Percentiles rank a stretch among this genome's conserved stretches.
phyloP scores from a whole-genome alignment of 2,888 invertebrate genomes.

The Dynastes grantii region DNA sequence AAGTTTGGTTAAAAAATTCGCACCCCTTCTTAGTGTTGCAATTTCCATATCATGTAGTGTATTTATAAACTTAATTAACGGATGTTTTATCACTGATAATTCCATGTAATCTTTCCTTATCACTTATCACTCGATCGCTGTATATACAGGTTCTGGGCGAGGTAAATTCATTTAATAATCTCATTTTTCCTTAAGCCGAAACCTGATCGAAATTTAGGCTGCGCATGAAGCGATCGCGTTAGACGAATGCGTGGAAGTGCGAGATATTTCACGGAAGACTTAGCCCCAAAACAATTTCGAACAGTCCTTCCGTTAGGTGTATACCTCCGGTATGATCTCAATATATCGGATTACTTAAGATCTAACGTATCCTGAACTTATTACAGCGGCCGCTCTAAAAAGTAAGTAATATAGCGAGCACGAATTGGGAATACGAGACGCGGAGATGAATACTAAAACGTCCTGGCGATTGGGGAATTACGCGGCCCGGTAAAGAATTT shows the following conservation, averaged over 20 bases:
- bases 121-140: too few relatives aligned
- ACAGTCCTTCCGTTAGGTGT: not conserved
- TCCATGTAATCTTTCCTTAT: too few relatives aligned
- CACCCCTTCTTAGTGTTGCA: too few relatives aligned
- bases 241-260: too few relatives aligned
- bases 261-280: not conserved
- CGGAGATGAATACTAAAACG: not conserved
- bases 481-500: not conserved
- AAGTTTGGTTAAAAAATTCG: too few relatives aligned
- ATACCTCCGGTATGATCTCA: not conserved
- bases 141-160: not conserved
- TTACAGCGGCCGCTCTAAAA: not conserved
- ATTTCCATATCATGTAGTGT: too few relatives aligned
- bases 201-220: too few relatives aligned
- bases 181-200: not conserved
- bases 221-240: too few relatives aligned
- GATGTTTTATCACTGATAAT: too few relatives aligned
- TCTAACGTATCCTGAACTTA: not conserved
- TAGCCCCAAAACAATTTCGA: slow-evolving; percentile 12
- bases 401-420: not conserved
- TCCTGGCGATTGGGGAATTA: not conserved
- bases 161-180: not conserved
- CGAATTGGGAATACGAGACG: slow-evolving; percentile 1
- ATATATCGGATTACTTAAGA: slow-evolving; percentile 2
- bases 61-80: too few relatives aligned